phyloP scores from a whole-genome alignment of 2,113 vertebrate genomes.

The Phasianus colchicus region DNA sequence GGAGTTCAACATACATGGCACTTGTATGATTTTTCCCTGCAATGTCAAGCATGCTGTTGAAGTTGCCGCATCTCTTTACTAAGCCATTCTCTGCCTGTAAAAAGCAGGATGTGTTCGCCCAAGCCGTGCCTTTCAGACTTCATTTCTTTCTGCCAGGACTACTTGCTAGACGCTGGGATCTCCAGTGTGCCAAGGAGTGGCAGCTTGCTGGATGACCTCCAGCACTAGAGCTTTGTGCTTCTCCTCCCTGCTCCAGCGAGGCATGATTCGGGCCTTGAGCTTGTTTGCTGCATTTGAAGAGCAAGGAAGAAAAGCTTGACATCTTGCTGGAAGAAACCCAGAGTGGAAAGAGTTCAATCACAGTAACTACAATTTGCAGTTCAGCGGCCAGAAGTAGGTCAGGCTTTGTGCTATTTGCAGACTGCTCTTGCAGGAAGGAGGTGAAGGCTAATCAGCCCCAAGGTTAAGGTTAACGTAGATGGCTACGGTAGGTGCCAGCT shows the following conservation, averaged over 20 bases:
- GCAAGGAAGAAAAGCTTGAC: neutral
- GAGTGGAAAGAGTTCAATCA: neutral
- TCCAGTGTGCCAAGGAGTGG: neutral
- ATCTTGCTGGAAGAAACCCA: neutral
- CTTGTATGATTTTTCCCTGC: neutral
- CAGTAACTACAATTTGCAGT: neutral
- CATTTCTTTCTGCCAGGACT: neutral
- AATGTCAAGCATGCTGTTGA: neutral
- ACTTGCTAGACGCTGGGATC: accelerated
- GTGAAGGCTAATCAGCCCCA: neutral
- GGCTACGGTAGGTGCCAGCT: neutral
- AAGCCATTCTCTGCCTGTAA: neutral
- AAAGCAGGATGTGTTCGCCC: neutral
- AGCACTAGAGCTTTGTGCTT: neutral
- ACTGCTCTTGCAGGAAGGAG: neutral
- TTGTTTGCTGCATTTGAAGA: neutral
- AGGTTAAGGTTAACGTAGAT: neutral
- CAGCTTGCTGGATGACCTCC: neutral
- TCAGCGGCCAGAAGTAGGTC: conserved; percentile 33
- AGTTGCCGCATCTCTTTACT: neutral
- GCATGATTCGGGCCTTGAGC: neutral
- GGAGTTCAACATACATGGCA: neutral
- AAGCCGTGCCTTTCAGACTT: neutral
- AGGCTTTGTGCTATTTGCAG: conserved; percentile 9
- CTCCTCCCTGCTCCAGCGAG: neutral